A percentile compares a stretch with the other conserved stretches of the same genome.
phyloP scores from a whole-genome alignment of 2,113 vertebrate species.

The Donacobius atricapilla region DNA sequence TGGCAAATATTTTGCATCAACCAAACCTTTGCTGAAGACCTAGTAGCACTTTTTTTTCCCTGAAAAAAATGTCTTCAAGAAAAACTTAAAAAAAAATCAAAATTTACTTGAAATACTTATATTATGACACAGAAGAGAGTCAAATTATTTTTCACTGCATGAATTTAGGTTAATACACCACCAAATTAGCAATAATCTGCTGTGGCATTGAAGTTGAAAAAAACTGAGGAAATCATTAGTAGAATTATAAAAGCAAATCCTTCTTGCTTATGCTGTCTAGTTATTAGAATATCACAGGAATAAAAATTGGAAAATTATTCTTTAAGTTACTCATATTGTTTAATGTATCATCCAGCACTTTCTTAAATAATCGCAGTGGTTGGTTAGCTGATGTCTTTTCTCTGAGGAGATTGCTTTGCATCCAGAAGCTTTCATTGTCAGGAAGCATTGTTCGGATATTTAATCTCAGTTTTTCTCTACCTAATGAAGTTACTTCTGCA shows the following conservation, averaged over 20 bases:
- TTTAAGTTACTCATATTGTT: not conserved
- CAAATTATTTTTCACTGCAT: not conserved
- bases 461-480: not conserved
- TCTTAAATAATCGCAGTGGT: not conserved
- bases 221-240: not conserved
- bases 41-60: not conserved
- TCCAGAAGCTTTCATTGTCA: not conserved
- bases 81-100: not conserved
- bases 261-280: not conserved
- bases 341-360: not conserved
- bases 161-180: not conserved
- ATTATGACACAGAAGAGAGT: not conserved
- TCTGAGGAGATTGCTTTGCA: not conserved
- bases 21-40: not conserved
- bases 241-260: not conserved
- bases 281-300: not conserved
- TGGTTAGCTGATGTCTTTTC: not conserved
- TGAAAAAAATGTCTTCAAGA: accelerated
- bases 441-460: not conserved
- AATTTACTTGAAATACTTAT: not conserved
- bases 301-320: not conserved
- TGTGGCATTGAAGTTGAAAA: not conserved
- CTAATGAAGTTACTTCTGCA: not conserved
- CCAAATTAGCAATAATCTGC: not conserved
- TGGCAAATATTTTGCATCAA: not conserved